These are phyloP conservation scores for Mystacides longicornis DNA, from an alignment of 2,888 invertebrate species.

Conservation along the genomic window DNA sequence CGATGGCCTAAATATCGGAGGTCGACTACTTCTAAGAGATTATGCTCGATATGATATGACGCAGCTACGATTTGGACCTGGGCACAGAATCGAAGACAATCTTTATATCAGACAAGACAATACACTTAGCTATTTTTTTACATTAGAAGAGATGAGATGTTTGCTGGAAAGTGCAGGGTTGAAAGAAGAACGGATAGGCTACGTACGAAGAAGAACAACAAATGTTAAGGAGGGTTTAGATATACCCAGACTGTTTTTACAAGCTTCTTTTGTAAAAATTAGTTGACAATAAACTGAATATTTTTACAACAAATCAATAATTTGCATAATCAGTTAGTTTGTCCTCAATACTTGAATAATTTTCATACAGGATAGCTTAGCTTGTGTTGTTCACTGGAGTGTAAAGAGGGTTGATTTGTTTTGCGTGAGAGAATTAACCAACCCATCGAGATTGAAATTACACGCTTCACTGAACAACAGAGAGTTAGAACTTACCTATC, in stretches of 20 bases:
- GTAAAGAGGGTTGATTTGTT: too few species aligned
- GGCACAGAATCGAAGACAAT: conserved; percentile 85
- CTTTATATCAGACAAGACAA: conserved; percentile 97
- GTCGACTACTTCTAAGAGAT: conserved; percentile 80
- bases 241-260: conserved; percentile 88
- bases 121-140: conserved; percentile 82
- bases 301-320: too few species aligned
- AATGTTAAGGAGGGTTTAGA: conserved; percentile 89
- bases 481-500: too few species aligned
- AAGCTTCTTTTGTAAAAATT: conserved; percentile 62
- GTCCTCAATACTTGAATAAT: too few species aligned
- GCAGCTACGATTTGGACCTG: conserved; percentile 86
- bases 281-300: neutral
- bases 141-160: conserved; percentile 57
- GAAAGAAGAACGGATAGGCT: conserved; percentile 58
- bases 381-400: too few species aligned
- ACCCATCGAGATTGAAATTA: too few species aligned
- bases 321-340: too few species aligned
- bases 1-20: conserved; percentile 62
- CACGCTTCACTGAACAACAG: too few species aligned
- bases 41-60: conserved; percentile 96
- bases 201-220: conserved; percentile 80
- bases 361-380: too few species aligned
- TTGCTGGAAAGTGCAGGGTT: conserved; percentile 68
- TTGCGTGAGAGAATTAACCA: too few species aligned